These are phyloP conservation scores for Coelopa frigida DNA, from an alignment of 1,140 invertebrate genomes.

Conservation along the genomic window DNA sequence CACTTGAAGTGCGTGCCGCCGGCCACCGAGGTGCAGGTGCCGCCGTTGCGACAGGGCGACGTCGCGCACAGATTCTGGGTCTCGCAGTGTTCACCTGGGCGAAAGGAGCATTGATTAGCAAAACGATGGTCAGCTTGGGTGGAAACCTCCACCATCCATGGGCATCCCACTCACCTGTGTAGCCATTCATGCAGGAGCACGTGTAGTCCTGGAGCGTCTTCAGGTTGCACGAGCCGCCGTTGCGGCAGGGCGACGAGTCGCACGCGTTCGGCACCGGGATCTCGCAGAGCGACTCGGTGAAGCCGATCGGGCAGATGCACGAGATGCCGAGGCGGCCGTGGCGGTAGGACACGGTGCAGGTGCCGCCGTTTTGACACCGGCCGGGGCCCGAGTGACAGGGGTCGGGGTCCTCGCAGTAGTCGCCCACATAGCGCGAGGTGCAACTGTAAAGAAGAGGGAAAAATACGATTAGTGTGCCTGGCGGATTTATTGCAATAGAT, in stretches of 20 bases:
- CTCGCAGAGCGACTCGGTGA: constrained; percentile 87
- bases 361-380: constrained; percentile 87
- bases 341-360: constrained; percentile 64
- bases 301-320: constrained; percentile 84
- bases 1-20: constrained; percentile 67
- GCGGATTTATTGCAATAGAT: too few species aligned
- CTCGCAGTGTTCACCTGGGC: constrained; percentile 76
- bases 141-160: too few species aligned
- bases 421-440: constrained; percentile 80
- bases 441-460: constrained; percentile 62
- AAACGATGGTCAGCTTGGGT: too few species aligned
- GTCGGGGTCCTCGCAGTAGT: constrained; percentile 89
- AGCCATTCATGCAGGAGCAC: constrained; percentile 77
- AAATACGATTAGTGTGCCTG: too few species aligned
- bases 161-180: constrained; percentile 72
- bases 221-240: constrained; percentile 77
- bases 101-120: too few species aligned
- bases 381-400: constrained; percentile 76
- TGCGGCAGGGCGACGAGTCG: constrained; percentile 76
- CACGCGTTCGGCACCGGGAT: constrained; percentile 83
- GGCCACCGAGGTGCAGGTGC: constrained; percentile 65
- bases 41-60: constrained; percentile 80
- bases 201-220: constrained; percentile 69
- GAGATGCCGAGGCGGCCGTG: constrained; percentile 68
- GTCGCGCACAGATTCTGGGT: constrained; percentile 82